A percentile compares a stretch with the other conserved stretches of the same genome.
Conservation (phyloP, 2,797 vertebrate genomes). For the Cirrhinus molitorella region DNA sequence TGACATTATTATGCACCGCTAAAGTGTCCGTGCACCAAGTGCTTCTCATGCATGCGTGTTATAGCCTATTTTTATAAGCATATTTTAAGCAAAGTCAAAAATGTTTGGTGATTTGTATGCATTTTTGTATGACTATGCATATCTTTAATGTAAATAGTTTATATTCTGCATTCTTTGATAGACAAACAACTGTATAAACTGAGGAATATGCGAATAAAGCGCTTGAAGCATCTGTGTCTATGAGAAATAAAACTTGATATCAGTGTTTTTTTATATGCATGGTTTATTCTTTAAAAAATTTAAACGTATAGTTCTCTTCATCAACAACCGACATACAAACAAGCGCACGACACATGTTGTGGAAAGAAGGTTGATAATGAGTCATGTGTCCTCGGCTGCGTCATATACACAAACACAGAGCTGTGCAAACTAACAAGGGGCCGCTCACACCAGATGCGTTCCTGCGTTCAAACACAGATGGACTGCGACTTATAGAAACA, state of each 20-base stretch:
- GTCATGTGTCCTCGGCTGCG: conserved; percentile 78
- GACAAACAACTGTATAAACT: conserved; percentile 1
- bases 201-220: background rate
- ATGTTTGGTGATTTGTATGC: conserved; percentile 23
- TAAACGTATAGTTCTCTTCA: conserved; percentile 78
- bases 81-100: background rate
- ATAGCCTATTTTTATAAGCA: conserved; percentile 11
- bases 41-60: background rate
- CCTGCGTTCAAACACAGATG: background rate
- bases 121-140: conserved; percentile 46
- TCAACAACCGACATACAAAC: conserved; percentile 76
- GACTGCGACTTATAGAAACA: background rate
- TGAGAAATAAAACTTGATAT: conserved; percentile 9
- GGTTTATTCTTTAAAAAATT: conserved; percentile 86
- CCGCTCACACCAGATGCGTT: background rate
- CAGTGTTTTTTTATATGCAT: conserved; percentile 67
- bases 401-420: conserved; percentile 58
- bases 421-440: background rate
- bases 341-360: conserved; percentile 78
- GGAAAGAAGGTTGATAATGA: conserved; percentile 75
- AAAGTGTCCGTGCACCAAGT: background rate
- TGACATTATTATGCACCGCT: background rate
- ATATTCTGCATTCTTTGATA: conserved; percentile 17
- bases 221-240: conserved; percentile 1
- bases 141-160: conserved; percentile 46